Evolutionary conservation across 23 tunicate genomes (phyloP).

Genomic region (Ciona savignyi): DNA sequence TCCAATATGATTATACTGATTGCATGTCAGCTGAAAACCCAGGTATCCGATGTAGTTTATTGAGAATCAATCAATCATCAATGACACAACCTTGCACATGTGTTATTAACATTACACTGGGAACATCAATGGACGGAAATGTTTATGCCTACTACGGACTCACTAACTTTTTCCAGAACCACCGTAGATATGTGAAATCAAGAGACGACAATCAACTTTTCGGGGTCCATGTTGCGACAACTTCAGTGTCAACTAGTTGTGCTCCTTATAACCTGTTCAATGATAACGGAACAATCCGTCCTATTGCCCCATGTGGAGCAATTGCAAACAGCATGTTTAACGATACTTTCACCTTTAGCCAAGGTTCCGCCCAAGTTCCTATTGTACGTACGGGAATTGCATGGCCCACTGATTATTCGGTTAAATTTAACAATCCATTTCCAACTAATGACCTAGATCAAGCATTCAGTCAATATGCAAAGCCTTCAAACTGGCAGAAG

Average conservation of each 20-base stretch:
- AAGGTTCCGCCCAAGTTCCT: background rate
- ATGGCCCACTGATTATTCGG: conserved; percentile 69
- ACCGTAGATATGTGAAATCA: conserved; percentile 90
- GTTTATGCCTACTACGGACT: conserved; percentile 83
- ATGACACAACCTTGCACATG: conserved; percentile 24
- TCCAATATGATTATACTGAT: conserved; percentile 56
- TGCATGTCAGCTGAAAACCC: conserved; percentile 23
- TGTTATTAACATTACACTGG: conserved; percentile 20
- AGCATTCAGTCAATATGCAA: conserved; percentile 18
- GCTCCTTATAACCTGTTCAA: conserved; percentile 38
- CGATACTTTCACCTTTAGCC: conserved; percentile 47
- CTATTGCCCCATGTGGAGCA: conserved; percentile 95
- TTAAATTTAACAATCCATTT: conserved; percentile 69
- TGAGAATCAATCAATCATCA: background rate
- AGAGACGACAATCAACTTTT: conserved; percentile 82
- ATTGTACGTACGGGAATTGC: conserved; percentile 60
- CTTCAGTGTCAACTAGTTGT: conserved; percentile 36
- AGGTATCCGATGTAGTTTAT: conserved; percentile 8
- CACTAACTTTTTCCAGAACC: conserved; percentile 83
- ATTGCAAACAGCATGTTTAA: conserved; percentile 94
- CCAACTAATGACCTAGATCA: conserved; percentile 6
- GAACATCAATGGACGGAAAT: conserved; percentile 15
- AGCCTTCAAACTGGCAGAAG: conserved; percentile 66
- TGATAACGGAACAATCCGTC: background rate
- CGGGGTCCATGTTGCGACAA: conserved; percentile 18